Percentiles rank a stretch among this genome's conserved stretches.
Conservation (phyloP, 2,113 vertebrate genomes). For the Hyperopisus bebe region DNA sequence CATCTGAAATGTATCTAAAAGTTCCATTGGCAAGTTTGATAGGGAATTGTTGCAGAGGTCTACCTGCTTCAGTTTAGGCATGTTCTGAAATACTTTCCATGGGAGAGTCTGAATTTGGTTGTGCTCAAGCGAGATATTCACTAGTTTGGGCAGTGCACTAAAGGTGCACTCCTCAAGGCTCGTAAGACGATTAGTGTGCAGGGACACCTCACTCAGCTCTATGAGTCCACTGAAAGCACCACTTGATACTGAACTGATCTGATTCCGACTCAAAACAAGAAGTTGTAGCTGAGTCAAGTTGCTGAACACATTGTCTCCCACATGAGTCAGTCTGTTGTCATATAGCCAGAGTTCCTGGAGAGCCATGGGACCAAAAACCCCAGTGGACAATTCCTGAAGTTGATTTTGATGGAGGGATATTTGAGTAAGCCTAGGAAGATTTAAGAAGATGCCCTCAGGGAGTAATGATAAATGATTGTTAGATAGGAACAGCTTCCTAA, state of each 20-base stretch:
- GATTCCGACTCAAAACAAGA: constrained; percentile 79
- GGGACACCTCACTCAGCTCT: constrained; percentile 71
- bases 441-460: constrained; percentile 69
- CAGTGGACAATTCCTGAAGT: constrained; percentile 60
- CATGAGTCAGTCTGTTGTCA: constrained; percentile 68
- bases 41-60: constrained; percentile 78
- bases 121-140: constrained; percentile 80
- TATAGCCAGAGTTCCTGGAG: constrained; percentile 80
- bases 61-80: constrained; percentile 57
- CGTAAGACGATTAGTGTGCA: constrained; percentile 74
- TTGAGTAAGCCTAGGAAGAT: constrained; percentile 62
- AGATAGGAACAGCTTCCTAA: constrained; percentile 80
- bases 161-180: constrained; percentile 60
- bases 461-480: constrained; percentile 70
- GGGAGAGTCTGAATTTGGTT: constrained; percentile 72
- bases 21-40: constrained; percentile 60
- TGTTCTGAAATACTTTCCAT: constrained; percentile 55
- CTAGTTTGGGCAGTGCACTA: constrained; percentile 61
- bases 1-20: constrained; percentile 60
- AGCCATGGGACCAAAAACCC: constrained; percentile 73
- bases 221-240: constrained; percentile 69
- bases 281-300: constrained; percentile 72
- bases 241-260: constrained; percentile 58
- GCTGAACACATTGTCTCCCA: constrained; percentile 66
- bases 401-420: constrained; percentile 78